Conservation (phyloP, 2,888 invertebrate genomes). For the Cybosia mesomella region DNA sequence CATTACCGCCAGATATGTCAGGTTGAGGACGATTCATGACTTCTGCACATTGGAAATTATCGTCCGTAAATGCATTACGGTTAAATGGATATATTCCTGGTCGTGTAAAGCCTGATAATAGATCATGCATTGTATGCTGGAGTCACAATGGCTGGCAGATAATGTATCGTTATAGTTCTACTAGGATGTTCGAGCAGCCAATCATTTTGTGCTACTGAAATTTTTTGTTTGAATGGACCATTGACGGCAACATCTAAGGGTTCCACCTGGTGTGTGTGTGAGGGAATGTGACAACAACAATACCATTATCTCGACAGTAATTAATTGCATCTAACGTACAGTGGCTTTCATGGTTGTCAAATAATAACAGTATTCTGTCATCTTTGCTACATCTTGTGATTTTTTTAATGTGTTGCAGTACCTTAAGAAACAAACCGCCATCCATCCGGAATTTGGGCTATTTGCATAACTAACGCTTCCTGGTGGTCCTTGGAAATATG, state of each 20-base stretch:
- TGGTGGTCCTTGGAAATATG: too few relatives aligned
- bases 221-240: slow-evolving; percentile 29
- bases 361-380: background rate
- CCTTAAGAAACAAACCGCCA: slow-evolving; percentile 55
- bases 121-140: slow-evolving; percentile 32
- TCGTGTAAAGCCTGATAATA: slow-evolving; percentile 24
- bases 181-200: slow-evolving; percentile 34
- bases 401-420: slow-evolving; percentile 33
- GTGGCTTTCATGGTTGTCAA: slow-evolving; percentile 38
- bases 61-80: slow-evolving; percentile 19
- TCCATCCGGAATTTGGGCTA: slow-evolving; percentile 53
- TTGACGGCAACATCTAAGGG: slow-evolving; percentile 34
- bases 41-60: too few relatives aligned
- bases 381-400: background rate
- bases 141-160: slow-evolving; percentile 31
- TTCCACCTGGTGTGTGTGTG: slow-evolving; percentile 36
- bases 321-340: slow-evolving; percentile 34
- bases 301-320: slow-evolving; percentile 25
- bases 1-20: too few relatives aligned
- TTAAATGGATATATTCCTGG: slow-evolving; percentile 28
- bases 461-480: slow-evolving; percentile 41
- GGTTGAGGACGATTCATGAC: too few relatives aligned
- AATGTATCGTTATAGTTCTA: slow-evolving; percentile 34
- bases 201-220: slow-evolving; percentile 33
- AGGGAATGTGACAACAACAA: slow-evolving; percentile 29